Evolutionary conservation across 2,797 vertebrate genomes (phyloP), one percentile per base, ranked within the genome.

Genomic region (Amniataba percoides): DNA sequence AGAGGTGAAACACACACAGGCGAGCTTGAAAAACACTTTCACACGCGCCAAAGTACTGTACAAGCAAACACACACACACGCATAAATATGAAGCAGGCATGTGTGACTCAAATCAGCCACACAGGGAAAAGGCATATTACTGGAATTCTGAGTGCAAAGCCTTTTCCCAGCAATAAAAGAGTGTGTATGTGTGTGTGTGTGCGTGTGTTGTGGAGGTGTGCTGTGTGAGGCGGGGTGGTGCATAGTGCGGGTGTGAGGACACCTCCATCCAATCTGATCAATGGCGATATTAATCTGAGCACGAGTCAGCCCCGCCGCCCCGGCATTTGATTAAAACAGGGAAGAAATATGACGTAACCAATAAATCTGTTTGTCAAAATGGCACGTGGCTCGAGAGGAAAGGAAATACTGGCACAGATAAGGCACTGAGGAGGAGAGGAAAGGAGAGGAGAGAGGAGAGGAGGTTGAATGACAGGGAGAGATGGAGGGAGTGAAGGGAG

Each of bases 271-370:
- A 94, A 93, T 94, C 93, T 95, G 95, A 96, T 96, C 96, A 96
- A 96, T 96, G 95, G 95, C 87, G 92, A 95, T 91, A 91, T 95
- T 95, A 95, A 95, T 96, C 93, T 94, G 94, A 90, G 93, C 93
- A 88, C 91, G 88, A 94, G 94, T 94, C 94, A 94, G 81, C 71
- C 77, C 86, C 82, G 90, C 92, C 93, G 88, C 85, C 88, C 92
- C 52, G 58, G 83, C 94, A 82, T 94, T 94, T 95, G 95, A 95
- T 96, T 94, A 95, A 95, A 96, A 95, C 93, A 88, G 91, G 90
- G 94, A 95, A 94, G 94, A 95, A 95, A 95, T 95, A 95, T 95
- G 94, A 94, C 91, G 92, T 93, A 93, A 93, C 84, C 90, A 81
- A 95, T 95, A 96, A 95, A 96, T 95, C 93, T 91, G 93, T 94